phyloP scores from a whole-genome alignment of 2,113 vertebrate genomes.

The Diphyllodes magnificus region DNA sequence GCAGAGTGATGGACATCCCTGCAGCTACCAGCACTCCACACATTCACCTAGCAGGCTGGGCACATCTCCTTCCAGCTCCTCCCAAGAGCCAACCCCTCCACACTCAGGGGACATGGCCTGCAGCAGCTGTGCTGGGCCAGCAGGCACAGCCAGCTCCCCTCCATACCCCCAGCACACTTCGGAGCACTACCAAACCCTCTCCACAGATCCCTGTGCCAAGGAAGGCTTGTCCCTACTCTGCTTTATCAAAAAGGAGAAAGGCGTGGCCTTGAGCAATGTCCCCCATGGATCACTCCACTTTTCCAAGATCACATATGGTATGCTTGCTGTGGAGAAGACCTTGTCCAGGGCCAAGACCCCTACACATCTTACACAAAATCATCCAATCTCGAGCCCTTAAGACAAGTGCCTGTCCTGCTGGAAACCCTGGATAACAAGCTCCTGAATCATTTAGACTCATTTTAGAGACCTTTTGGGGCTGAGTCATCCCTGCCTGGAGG shows the following conservation, averaged over 20 bases:
- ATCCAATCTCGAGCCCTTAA: not conserved
- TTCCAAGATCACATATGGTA: not conserved
- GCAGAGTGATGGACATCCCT: not conserved
- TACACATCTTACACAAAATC: not conserved
- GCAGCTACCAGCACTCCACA: not conserved
- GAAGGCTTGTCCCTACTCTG: not conserved
- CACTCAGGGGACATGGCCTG: not conserved
- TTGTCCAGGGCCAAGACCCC: not conserved
- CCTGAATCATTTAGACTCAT: not conserved
- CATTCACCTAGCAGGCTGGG: not conserved
- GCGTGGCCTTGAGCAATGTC: rapidly evolving
- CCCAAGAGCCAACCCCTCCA: rapidly evolving
- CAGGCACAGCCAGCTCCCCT: not conserved
- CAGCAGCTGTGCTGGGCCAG: not conserved
- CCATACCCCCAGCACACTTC: not conserved
- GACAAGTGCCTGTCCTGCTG: rapidly evolving
- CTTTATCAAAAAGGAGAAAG: not conserved
- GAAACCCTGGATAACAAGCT: not conserved
- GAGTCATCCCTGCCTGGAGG: not conserved
- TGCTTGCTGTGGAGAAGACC: rapidly evolving
- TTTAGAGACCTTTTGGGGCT: not conserved
- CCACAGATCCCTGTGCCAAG: rapidly evolving
- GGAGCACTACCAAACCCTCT: not conserved
- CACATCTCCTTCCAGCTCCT: not conserved
- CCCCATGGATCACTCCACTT: not conserved